Evolutionary conservation across 1,140 invertebrate genomes (phyloP).

Genomic region (Hydropsyche tenuis): DNA sequence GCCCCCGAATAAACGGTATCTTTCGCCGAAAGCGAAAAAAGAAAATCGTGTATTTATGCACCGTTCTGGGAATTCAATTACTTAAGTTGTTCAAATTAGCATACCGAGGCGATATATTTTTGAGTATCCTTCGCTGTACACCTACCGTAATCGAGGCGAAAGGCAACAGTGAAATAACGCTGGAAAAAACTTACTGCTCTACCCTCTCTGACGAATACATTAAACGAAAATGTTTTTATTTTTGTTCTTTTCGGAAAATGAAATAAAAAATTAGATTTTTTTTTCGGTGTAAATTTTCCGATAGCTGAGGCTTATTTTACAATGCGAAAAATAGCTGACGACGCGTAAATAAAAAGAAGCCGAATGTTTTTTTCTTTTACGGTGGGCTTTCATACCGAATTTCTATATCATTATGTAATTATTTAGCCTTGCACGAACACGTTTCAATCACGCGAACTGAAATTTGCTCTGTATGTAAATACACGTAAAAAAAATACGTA

Average conservation of each 20-base stretch:
- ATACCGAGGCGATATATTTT: slow-evolving; percentile 32
- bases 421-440: slow-evolving; percentile 3
- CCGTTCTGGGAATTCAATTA: slow-evolving; percentile 30
- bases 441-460: slow-evolving; percentile 20
- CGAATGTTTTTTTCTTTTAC: slow-evolving; percentile 1
- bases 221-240: not conserved
- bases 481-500: not conserved
- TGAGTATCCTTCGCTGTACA: not conserved
- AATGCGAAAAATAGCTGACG: not conserved
- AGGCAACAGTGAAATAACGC: slow-evolving; percentile 14
- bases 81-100: slow-evolving; percentile 33
- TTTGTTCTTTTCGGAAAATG: not conserved
- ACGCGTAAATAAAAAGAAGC: not conserved
- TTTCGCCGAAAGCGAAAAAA: not conserved
- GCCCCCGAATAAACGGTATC: not conserved
- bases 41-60: slow-evolving; percentile 20
- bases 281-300: too few relatives aligned
- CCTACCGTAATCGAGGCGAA: not conserved
- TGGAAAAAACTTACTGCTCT: not conserved
- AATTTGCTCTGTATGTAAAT: not conserved
- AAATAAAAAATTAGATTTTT: not conserved
- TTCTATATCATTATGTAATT: slow-evolving; percentile 25
- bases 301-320: not conserved
- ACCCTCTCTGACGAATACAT: not conserved
- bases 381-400: slow-evolving; percentile 13